These are phyloP conservation scores for Polymixis lichenea DNA, from an alignment of 2,888 invertebrate species.

Conservation along the genomic window DNA sequence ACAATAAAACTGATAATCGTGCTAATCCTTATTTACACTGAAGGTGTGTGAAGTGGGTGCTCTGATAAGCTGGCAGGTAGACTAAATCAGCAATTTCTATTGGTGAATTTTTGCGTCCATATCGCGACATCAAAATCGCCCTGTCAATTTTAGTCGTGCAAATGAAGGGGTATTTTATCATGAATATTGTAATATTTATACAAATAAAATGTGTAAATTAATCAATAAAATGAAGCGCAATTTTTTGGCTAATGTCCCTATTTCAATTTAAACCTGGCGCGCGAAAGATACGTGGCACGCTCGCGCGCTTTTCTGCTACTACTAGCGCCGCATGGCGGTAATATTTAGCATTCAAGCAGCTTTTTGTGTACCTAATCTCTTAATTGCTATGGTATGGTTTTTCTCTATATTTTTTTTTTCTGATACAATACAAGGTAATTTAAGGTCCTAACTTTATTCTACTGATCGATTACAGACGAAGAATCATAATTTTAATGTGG, in stretches of 20 bases:
- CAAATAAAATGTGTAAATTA: conserved; percentile 64
- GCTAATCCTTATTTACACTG: conserved; percentile 87
- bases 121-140: conserved; percentile 67
- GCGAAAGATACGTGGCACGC: conserved; percentile 20
- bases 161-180: conserved; percentile 69
- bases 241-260: conserved; percentile 37
- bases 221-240: conserved; percentile 63
- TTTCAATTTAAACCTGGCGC: conserved; percentile 62
- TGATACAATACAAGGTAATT: too few relatives aligned
- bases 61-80: conserved; percentile 83
- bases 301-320: conserved; percentile 43
- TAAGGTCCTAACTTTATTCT: not conserved
- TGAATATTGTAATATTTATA: conserved; percentile 64
- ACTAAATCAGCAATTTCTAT: conserved; percentile 79
- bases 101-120: conserved; percentile 77
- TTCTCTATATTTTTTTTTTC: not conserved
- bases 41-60: conserved; percentile 85
- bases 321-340: conserved; percentile 60
- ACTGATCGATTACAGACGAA: not conserved
- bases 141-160: conserved; percentile 56
- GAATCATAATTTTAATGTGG: not conserved
- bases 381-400: not conserved
- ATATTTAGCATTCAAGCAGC: conserved; percentile 13
- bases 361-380: not conserved
- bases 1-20: conserved; percentile 87